These are phyloP conservation scores for Petrolisthes cinctipes DNA, from an alignment of 2,888 invertebrate species.

Conservation along the genomic window DNA sequence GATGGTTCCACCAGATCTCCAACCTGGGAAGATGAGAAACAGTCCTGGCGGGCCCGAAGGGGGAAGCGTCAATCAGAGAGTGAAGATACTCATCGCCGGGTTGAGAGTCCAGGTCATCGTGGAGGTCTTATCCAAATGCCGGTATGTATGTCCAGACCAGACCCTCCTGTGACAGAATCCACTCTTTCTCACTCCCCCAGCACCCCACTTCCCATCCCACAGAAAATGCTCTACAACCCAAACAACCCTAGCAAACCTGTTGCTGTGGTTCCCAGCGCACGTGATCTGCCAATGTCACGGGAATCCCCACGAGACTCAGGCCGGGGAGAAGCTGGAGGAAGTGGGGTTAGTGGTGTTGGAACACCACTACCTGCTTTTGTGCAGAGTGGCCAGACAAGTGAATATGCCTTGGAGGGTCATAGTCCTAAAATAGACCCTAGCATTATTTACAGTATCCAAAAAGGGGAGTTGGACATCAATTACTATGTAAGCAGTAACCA, in stretches of 20 bases:
- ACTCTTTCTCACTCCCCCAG: slow-evolving; percentile 13
- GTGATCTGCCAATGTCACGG: slow-evolving; percentile 45
- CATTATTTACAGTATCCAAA: slow-evolving; percentile 56
- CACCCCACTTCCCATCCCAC: slow-evolving; percentile 18
- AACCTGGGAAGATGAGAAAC: slow-evolving; percentile 46
- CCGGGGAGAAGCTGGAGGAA: slow-evolving; percentile 65
- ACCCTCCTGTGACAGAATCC: slow-evolving; percentile 11
- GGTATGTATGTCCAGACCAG: slow-evolving; percentile 21
- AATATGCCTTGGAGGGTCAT: slow-evolving; percentile 38
- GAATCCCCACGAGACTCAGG: slow-evolving; percentile 65
- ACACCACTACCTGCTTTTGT: slow-evolving; percentile 67
- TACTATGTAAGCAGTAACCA: slow-evolving; percentile 65
- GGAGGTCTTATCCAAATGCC: slow-evolving; percentile 57
- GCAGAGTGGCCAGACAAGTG: slow-evolving; percentile 26
- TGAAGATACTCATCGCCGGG: slow-evolving; percentile 26
- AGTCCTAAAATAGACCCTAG: slow-evolving; percentile 55
- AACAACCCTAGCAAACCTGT: slow-evolving; percentile 62
- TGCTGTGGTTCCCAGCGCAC: slow-evolving; percentile 59
- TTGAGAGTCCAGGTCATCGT: slow-evolving; percentile 57
- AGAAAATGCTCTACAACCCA: slow-evolving; percentile 56
- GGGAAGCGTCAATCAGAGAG: slow-evolving; percentile 31
- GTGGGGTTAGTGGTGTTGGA: slow-evolving; percentile 65
- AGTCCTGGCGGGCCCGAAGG: slow-evolving; percentile 24
- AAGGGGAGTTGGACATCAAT: slow-evolving; percentile 63
- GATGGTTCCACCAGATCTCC: slow-evolving; percentile 12